These are phyloP conservation scores for Fragum whitleyi DNA, from an alignment of 2,888 invertebrate genomes.

Conservation along the genomic window DNA sequence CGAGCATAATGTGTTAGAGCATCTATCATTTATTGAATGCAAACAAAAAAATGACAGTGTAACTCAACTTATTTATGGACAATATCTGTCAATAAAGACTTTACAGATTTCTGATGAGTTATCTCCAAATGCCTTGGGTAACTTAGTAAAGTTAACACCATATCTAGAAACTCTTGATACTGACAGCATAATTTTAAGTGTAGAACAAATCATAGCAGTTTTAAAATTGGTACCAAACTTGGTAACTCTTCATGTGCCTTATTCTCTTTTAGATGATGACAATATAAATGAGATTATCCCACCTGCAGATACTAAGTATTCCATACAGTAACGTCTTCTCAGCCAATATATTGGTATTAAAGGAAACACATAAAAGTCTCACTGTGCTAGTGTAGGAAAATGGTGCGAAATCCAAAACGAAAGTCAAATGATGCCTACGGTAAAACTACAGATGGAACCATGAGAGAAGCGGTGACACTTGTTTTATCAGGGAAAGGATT, in stretches of 20 bases:
- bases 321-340: neutral
- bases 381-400: neutral
- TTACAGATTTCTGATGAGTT: neutral
- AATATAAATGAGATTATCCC: neutral
- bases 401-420: neutral
- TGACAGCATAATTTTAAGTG: constrained; percentile 6
- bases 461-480: neutral
- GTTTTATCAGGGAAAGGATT: neutral
- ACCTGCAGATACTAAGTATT: neutral
- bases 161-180: constrained; percentile 3
- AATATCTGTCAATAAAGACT: neutral
- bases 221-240: neutral
- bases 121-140: neutral
- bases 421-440: neutral
- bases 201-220: neutral
- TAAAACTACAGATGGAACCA: neutral
- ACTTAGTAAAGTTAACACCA: neutral
- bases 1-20: neutral
- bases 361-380: neutral
- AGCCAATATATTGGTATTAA: neutral
- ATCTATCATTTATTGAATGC: neutral
- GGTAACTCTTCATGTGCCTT: neutral
- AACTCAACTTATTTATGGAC: neutral
- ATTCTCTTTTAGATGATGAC: no score
- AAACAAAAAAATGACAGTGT: neutral